Conservation (phyloP, 35 echinoderm and acorn worm species). For the Apostichopus parvimensis region DNA sequence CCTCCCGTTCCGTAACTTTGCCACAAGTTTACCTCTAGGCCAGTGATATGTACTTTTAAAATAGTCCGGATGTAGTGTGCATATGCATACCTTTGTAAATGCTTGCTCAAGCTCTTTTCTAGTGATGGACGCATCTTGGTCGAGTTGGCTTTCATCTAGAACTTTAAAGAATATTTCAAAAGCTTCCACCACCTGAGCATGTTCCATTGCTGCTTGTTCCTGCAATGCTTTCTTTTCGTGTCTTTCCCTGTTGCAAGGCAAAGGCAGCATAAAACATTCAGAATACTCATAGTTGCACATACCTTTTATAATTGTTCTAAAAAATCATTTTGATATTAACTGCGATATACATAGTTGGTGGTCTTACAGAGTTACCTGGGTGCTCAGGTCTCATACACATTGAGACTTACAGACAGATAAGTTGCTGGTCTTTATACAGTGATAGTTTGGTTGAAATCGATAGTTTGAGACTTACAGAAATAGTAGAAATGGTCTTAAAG, state of each 20-base stretch:
- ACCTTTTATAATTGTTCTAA: not conserved
- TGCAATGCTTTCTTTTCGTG: constrained; percentile 37
- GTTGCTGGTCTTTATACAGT: too few species aligned
- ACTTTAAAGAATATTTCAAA: constrained; percentile 74
- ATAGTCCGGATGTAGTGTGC: not conserved
- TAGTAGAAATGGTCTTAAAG: too few species aligned
- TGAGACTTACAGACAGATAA: too few species aligned
- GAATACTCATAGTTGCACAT: too few species aligned
- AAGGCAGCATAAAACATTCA: not conserved
- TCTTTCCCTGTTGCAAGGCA: constrained; percentile 45
- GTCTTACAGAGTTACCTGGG: too few species aligned
- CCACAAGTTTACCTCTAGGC: too few species aligned
- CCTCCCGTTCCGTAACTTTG: too few species aligned
- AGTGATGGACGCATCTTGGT: constrained; percentile 47
- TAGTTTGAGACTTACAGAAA: too few species aligned
- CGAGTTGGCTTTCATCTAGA: constrained; percentile 65
- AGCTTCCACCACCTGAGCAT: constrained; percentile 61
- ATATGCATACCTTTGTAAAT: constrained; percentile 61
- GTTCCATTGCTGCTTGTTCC: constrained; percentile 39
- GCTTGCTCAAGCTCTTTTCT: constrained; percentile 78
- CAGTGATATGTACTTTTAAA: not conserved
- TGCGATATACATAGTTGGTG: too few species aligned
- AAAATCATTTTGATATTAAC: too few species aligned
- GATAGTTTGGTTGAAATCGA: too few species aligned
- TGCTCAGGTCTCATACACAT: too few species aligned